Percentiles rank a stretch among this genome's conserved stretches.
Conservation (phyloP, 2,797 vertebrate genomes). For the Fistularia commersonii region DNA sequence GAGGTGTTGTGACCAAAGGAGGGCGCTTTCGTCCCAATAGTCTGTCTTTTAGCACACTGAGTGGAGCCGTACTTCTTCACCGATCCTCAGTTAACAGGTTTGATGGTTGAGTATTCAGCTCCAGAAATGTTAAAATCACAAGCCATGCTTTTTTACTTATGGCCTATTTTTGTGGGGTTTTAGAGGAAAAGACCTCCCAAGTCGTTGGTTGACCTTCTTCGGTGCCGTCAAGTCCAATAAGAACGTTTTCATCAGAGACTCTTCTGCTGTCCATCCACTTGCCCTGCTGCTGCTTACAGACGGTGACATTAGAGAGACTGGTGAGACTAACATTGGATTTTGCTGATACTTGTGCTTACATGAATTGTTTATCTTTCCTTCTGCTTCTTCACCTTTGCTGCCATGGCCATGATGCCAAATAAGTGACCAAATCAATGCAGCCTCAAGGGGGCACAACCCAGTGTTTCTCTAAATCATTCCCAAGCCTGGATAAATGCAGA, state of each 20-base stretch:
- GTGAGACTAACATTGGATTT: conserved; percentile 52
- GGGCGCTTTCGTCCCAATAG: conserved; percentile 90
- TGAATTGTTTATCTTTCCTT: too few relatives aligned
- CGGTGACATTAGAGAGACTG: conserved; percentile 81
- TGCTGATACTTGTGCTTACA: too few relatives aligned
- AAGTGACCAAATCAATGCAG: too few relatives aligned
- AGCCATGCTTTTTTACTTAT: background rate
- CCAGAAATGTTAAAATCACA: background rate
- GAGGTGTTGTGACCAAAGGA: conserved; percentile 83
- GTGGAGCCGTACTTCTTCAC: conserved; percentile 86
- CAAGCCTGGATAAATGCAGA: too few relatives aligned
- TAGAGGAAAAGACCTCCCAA: conserved; percentile 76
- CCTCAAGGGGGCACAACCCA: too few relatives aligned
- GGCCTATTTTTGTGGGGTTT: background rate
- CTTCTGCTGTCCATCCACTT: conserved; percentile 87
- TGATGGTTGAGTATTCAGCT: background rate
- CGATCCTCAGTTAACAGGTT: conserved; percentile 94
- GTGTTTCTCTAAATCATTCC: too few relatives aligned
- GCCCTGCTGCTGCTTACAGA: conserved; percentile 90
- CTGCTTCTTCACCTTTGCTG: too few relatives aligned
- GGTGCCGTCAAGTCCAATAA: conserved; percentile 87
- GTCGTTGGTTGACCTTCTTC: conserved; percentile 94
- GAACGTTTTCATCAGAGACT: conserved; percentile 89
- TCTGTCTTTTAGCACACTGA: conserved; percentile 77
- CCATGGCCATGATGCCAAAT: too few relatives aligned